A percentile compares a stretch with the other conserved stretches of the same genome.
Evolutionary conservation across 2,888 invertebrate species (phyloP).

Genomic region (Ectemnius cavifrons): DNA sequence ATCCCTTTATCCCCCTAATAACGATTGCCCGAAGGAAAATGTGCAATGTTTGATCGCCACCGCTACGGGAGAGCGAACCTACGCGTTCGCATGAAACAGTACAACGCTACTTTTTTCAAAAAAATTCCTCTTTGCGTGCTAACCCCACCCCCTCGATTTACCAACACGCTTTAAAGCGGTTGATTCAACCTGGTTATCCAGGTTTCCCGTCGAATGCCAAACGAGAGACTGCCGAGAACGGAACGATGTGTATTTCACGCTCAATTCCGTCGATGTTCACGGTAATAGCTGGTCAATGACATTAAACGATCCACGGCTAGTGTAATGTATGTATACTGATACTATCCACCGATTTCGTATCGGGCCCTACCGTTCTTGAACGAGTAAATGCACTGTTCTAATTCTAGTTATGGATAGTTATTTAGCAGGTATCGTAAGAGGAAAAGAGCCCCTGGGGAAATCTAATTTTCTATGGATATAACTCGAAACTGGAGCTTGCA

Average conservation of each 20-base stretch:
- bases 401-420: no score
- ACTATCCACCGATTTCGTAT: conserved; percentile 22
- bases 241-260: conserved; percentile 59
- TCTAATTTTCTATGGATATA: no score
- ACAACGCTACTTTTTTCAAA: background rate
- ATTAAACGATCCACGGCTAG: conserved; percentile 56
- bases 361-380: background rate
- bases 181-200: conserved; percentile 50
- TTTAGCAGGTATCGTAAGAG: background rate
- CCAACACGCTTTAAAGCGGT: conserved; percentile 47
- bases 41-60: background rate
- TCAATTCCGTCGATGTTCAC: conserved; percentile 60
- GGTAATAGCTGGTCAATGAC: conserved; percentile 55
- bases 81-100: background rate
- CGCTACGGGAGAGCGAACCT: no score
- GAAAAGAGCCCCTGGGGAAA: no score
- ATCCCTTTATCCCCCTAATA: conserved; percentile 10
- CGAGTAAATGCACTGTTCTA: conserved; percentile 25
- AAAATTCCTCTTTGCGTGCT: conserved; percentile 30
- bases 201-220: conserved; percentile 42
- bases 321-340: conserved; percentile 47
- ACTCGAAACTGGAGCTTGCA: no score
- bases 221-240: conserved; percentile 35
- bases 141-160: conserved; percentile 15
- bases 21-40: background rate